Conservation (phyloP, 2,888 invertebrate species). For the Anthophora plumipes region DNA sequence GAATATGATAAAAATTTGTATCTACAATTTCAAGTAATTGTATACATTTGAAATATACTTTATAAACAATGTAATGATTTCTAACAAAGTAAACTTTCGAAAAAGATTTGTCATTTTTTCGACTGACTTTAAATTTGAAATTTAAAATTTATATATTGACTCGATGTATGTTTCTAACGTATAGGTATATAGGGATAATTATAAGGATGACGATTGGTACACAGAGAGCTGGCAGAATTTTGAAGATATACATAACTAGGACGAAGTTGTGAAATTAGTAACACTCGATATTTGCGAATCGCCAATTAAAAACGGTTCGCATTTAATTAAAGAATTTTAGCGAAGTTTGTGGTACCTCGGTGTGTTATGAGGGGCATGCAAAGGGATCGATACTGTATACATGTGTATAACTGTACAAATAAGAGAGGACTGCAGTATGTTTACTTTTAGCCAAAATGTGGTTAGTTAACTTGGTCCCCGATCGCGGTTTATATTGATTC, state of each 20-base stretch:
- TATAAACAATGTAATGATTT: too few species aligned
- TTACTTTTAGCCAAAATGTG: slow-evolving; percentile 41
- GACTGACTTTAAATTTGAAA: too few species aligned
- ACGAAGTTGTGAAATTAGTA: slow-evolving; percentile 75
- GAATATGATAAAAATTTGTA: too few species aligned
- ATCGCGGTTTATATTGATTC: slow-evolving; percentile 32
- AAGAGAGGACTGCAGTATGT: slow-evolving; percentile 46
- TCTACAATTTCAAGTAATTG: too few species aligned
- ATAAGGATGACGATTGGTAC: slow-evolving; percentile 65
- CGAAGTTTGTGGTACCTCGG: slow-evolving; percentile 33
- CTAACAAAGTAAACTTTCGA: too few species aligned
- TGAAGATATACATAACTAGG: slow-evolving; percentile 73
- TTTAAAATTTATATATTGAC: background rate
- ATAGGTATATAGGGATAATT: background rate
- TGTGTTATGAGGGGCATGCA: slow-evolving; percentile 33
- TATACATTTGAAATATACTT: too few species aligned
- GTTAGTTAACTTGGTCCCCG: slow-evolving; percentile 25
- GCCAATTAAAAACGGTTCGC: slow-evolving; percentile 79
- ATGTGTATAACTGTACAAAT: slow-evolving; percentile 48
- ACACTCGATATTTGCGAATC: slow-evolving; percentile 67
- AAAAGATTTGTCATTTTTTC: too few species aligned
- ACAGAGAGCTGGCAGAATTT: slow-evolving; percentile 62
- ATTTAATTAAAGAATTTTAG: slow-evolving; percentile 78
- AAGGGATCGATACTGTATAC: slow-evolving; percentile 60
- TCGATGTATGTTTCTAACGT: background rate